phyloP scores from a whole-genome alignment of 2,797 vertebrate genomes.

The Rhinichthys osculus region DNA sequence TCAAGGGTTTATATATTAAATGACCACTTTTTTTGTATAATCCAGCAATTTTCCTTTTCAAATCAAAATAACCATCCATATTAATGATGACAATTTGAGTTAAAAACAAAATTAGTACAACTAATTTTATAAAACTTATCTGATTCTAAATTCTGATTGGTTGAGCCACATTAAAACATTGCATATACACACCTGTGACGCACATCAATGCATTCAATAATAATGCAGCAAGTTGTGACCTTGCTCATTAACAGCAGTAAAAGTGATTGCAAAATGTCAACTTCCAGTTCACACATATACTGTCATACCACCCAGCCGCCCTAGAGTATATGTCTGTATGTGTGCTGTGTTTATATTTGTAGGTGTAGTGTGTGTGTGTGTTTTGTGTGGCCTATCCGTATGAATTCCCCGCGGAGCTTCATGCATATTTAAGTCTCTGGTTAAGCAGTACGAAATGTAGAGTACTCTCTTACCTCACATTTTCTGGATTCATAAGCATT shows the following conservation, averaged over 20 bases:
- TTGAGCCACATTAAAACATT: neutral
- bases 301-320: neutral
- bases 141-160: neutral
- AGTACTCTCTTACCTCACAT: slow-evolving; percentile 63
- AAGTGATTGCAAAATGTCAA: neutral
- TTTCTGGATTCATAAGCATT: slow-evolving; percentile 69
- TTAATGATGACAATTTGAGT: neutral
- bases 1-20: neutral
- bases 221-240: neutral
- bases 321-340: slow-evolving; percentile 7
- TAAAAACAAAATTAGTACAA: slow-evolving; percentile 1
- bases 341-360: slow-evolving; percentile 10
- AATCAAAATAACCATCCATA: neutral
- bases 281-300: neutral
- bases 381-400: slow-evolving; percentile 55
- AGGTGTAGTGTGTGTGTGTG: slow-evolving; percentile 29
- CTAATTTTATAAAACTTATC: neutral
- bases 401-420: slow-evolving; percentile 56
- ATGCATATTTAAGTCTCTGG: slow-evolving; percentile 69
- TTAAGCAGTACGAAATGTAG: slow-evolving; percentile 65
- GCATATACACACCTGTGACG: neutral
- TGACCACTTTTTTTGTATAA: neutral
- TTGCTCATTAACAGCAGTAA: slow-evolving; percentile 8
- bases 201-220: neutral
- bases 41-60: neutral